Evolutionary conservation across 2,797 vertebrate species (phyloP).

Genomic region (Crax fasciolata): DNA sequence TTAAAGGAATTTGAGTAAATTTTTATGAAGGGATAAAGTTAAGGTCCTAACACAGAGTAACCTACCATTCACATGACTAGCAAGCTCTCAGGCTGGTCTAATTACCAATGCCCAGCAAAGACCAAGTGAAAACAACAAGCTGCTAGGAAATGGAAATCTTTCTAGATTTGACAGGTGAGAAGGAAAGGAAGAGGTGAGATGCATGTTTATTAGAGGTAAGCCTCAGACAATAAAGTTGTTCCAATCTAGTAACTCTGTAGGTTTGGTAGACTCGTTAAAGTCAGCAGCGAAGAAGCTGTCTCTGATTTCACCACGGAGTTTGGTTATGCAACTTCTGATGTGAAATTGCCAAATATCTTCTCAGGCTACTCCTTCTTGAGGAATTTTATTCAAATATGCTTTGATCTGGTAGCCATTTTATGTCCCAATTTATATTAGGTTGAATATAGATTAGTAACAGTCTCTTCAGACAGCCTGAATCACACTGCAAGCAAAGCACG

Average conservation of each 20-base stretch:
- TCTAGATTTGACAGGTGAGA: background rate
- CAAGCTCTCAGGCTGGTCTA: background rate
- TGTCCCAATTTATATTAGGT: background rate
- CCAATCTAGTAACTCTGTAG: background rate
- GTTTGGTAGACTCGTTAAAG: background rate
- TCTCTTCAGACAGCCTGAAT: background rate
- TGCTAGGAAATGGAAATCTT: conserved; percentile 8
- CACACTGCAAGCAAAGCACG: background rate
- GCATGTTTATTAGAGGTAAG: background rate
- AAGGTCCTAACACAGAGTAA: background rate
- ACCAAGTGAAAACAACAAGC: background rate
- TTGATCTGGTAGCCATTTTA: background rate
- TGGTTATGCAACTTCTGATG: background rate
- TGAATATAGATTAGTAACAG: background rate
- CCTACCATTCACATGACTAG: background rate
- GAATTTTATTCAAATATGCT: conserved; percentile 16
- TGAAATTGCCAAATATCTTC: background rate
- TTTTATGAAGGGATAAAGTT: background rate
- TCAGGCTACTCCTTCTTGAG: conserved; percentile 6
- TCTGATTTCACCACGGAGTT: background rate
- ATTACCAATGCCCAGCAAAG: background rate
- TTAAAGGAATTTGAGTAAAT: background rate
- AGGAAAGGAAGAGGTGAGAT: background rate
- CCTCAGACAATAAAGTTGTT: background rate
- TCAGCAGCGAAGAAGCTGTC: background rate